Evolutionary conservation across 2,888 invertebrate species (phyloP), one percentile per base, ranked within the genome.

Genomic region (Candidula unifasciata): DNA sequence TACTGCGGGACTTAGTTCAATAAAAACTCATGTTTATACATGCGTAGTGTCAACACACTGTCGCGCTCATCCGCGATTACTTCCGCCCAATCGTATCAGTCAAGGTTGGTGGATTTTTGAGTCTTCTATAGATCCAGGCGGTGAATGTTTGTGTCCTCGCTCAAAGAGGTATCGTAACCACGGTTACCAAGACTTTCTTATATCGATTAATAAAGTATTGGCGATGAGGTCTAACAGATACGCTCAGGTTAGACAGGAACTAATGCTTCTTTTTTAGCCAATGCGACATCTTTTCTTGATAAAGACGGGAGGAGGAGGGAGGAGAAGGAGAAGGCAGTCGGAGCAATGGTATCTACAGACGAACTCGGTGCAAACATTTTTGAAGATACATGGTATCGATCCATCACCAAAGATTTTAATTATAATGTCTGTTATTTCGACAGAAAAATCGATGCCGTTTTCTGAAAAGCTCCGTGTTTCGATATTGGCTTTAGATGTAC

Each of bases 141-240:
- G 73, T 71, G 71, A 71, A 71, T 71, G 37, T 71, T 71, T 71
- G 1, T 74, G 73, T 74, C 52, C 73, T 74, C 27, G 27, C 52
- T 74, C 73, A 74, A 44, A 74, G 73, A 27, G n/a, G 73, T 74
- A 52, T 2, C 73, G 73, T 74, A 52, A 27, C 73, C 73, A 74
- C 52, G 73, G 73, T 74, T 74, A 74, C 73, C 44, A 74, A 74
- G 73, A 74, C 52, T 74, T 74, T 74, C 52, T 52, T 27, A 24
- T 74, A 74, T 74, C 52, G 73, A 74, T 74, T 74, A 74, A 74
- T 74, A 74, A 74, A 74, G 73, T 74, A 52, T 74, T 52, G 73
- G 71, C 37, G 37, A 71, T 74, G 73, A 13, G 73, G 44, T 52
- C 16, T 74, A n/a, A 30, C 16, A 74, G 73, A 71, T 27, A 71